Evolutionary conservation across 2,888 invertebrate genomes (phyloP), one percentile per base, ranked within the genome.

Genomic region (Mycogona germanica): DNA sequence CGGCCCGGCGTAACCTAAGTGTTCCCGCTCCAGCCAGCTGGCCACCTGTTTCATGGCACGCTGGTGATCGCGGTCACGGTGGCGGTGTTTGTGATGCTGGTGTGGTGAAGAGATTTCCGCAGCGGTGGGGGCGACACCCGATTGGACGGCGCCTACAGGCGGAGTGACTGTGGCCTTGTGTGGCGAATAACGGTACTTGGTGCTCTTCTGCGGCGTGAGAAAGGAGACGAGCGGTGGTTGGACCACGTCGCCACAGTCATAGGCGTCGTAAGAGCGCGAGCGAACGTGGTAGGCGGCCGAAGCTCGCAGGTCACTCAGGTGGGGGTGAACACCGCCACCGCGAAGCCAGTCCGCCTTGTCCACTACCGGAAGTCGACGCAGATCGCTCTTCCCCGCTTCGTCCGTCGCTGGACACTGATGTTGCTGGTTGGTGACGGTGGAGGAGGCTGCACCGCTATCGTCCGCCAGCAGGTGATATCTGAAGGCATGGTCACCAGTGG

Each of bases 1-100:
- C 63, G 1, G 66, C n/a, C 66, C 64, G 45, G 63, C 66, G 63
- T 68, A 68, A 49, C 63, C 62, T 9, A 64, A 62, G 55, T 69
- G 68, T 60, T 72, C 71, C 44, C 68, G 65, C 56, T 72, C 70
- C 47, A 76, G 66, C 75, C 77, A 77, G 60, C 73, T 73, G 40
- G 76, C 75, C 19, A 76, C 74, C 62, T 78, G 77, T 9, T 75
- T 75, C 77, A 77, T 78, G 2, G 78, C 77, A 55, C 76, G 64
- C 1, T 75, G 76, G 59, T 76, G 76, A 60, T 78, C 77, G 63
- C 77, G 73, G 59, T 79, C 78, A 25, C 78, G 67, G 57, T 78
- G 76, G 26, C 76, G 73, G 65, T 79, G 78, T 32, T 66, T 63
- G 56, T 68, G 68, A 58, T 68, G 66, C n/a, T n/a, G n/a, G 50